phyloP scores from a whole-genome alignment of 2,888 invertebrate genomes.

The Scaptomyza caliginosa region DNA sequence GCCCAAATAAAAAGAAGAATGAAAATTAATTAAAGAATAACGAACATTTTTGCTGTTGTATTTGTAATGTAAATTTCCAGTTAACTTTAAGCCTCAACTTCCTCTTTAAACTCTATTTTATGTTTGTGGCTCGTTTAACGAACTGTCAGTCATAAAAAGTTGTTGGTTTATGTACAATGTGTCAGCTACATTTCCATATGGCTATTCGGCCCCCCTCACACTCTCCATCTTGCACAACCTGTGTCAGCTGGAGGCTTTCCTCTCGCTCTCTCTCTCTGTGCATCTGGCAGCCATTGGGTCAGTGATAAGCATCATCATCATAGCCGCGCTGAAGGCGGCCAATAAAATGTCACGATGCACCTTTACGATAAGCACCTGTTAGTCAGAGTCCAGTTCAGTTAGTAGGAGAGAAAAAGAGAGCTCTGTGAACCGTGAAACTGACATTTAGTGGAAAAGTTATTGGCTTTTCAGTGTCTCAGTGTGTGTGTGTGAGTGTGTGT shows the following conservation, averaged over 20 bases:
- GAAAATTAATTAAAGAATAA: slow-evolving; percentile 77
- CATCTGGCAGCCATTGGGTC: slow-evolving; percentile 65
- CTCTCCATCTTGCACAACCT: no score
- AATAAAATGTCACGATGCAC: slow-evolving; percentile 76
- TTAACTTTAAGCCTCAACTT: slow-evolving; percentile 34
- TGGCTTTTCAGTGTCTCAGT: slow-evolving; percentile 57
- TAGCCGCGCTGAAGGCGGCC: slow-evolving; percentile 51
- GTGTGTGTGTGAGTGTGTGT: no score
- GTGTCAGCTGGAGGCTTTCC: slow-evolving; percentile 48
- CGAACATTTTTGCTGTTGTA: slow-evolving; percentile 9
- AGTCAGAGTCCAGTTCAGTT: background rate
- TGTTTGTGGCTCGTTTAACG: slow-evolving; percentile 57
- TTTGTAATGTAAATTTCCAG: slow-evolving; percentile 65
- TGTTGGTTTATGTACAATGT: no score
- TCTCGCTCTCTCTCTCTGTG: no score
- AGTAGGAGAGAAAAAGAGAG: background rate
- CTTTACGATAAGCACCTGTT: slow-evolving; percentile 74
- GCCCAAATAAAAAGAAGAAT: no score
- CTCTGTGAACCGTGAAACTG: slow-evolving; percentile 5
- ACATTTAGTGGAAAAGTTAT: slow-evolving; percentile 65
- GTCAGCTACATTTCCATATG: no score
- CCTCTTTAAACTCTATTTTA: background rate
- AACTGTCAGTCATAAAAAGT: no score
- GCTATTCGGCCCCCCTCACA: no score
- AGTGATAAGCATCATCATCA: slow-evolving; percentile 66